Conservation (phyloP, 2,888 invertebrate genomes). For the Euphydryas editha region DNA sequence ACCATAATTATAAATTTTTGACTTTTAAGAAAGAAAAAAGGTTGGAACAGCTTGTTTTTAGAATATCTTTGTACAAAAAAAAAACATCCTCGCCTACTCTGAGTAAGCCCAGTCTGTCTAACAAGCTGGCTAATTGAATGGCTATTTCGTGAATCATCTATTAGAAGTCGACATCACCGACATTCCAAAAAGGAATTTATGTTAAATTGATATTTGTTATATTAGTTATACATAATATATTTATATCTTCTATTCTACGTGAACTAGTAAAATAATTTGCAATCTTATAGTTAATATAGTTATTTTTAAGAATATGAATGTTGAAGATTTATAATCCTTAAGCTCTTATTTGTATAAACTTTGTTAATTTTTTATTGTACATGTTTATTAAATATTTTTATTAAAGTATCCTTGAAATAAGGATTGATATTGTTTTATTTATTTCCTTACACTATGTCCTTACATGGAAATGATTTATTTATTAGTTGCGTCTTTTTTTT, state of each 20-base stretch:
- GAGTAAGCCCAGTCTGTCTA: neutral
- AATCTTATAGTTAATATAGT: no score
- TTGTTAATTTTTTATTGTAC: neutral
- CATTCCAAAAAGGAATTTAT: neutral
- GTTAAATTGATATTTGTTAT: neutral
- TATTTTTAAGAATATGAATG: no score
- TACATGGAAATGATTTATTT: constrained; percentile 11
- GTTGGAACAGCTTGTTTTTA: no score
- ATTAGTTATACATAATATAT: neutral
- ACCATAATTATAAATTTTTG: no score
- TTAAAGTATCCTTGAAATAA: neutral
- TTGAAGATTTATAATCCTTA: neutral
- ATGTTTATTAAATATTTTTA: neutral
- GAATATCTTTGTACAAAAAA: no score
- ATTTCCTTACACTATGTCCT: neutral
- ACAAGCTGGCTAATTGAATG: neutral
- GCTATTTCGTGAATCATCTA: neutral
- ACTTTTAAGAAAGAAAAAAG: no score
- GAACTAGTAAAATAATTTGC: no score
- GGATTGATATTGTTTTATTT: constrained; percentile 5
- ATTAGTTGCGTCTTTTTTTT: constrained; percentile 30
- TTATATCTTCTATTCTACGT: neutral
- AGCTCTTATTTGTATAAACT: neutral
- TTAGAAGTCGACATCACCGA: no score
- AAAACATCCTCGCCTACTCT: neutral